phyloP scores from a whole-genome alignment of 2,888 invertebrate genomes.

The Drosophila multiciliata region DNA sequence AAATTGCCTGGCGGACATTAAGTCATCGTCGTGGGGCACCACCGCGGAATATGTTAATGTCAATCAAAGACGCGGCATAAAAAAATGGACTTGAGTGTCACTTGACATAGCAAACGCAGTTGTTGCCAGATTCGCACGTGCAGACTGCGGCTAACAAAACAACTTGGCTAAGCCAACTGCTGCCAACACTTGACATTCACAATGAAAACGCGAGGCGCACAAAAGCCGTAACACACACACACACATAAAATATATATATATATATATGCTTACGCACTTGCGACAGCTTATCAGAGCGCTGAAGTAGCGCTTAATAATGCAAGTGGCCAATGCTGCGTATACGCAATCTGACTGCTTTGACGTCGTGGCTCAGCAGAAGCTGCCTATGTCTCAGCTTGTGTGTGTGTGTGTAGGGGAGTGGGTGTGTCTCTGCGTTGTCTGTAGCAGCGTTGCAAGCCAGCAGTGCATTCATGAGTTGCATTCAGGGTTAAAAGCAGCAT shows the following conservation, averaged over 20 bases:
- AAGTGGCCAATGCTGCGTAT: conserved; percentile 79
- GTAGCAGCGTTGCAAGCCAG: conserved; percentile 15
- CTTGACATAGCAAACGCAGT: conserved; percentile 66
- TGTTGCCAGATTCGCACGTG: conserved; percentile 38
- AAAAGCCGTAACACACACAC: conserved; percentile 25
- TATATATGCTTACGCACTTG: conserved; percentile 36
- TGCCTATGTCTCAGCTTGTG: neutral
- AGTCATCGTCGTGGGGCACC: conserved; percentile 6
- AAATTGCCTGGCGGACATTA: conserved; percentile 16
- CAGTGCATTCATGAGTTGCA: conserved; percentile 69
- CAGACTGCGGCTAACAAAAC: conserved; percentile 57
- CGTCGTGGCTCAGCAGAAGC: conserved; percentile 26
- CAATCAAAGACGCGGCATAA: conserved; percentile 66
- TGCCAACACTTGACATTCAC: conserved; percentile 78
- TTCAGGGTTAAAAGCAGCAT: conserved; percentile 77
- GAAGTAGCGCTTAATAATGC: conserved; percentile 69
- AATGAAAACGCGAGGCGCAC: conserved; percentile 62
- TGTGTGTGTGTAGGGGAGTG: conserved; percentile 43
- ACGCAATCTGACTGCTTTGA: conserved; percentile 64
- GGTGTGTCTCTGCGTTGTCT: conserved; percentile 68
- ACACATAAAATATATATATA: conserved; percentile 12
- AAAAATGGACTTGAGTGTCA: conserved; percentile 72
- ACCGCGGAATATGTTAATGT: conserved; percentile 53
- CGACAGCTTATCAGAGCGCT: conserved; percentile 66
- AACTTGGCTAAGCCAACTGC: conserved; percentile 63